A percentile compares a stretch with the other conserved stretches of the same genome.
phyloP scores from a whole-genome alignment of 2,113 vertebrate genomes.

The Mastomys coucha region DNA sequence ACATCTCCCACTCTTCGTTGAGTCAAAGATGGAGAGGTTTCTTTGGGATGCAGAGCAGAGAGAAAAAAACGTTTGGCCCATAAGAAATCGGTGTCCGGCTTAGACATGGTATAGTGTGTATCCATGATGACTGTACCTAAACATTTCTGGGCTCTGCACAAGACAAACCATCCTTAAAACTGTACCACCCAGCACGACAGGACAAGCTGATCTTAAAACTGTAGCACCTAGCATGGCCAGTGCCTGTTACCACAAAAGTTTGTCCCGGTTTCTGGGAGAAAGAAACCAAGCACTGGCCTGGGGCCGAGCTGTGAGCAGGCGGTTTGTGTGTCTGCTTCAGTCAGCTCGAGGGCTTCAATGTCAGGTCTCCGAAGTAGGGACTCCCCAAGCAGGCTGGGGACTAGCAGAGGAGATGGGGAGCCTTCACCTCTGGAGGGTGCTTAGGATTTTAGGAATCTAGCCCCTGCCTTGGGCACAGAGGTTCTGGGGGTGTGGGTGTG shows the following conservation, averaged over 20 bases:
- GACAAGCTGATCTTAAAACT: too few species aligned
- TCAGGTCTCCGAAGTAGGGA: accelerated
- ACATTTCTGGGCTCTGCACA: neutral
- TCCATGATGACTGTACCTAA: neutral
- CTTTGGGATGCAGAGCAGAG: neutral
- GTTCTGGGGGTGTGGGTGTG: neutral
- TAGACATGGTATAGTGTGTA: accelerated
- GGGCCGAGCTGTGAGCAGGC: neutral
- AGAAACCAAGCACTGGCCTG: accelerated
- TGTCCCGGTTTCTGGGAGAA: neutral
- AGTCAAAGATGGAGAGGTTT: neutral
- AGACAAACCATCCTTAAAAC: too few species aligned
- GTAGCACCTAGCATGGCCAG: neutral
- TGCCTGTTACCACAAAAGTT: neutral
- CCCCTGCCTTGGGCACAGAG: too few species aligned
- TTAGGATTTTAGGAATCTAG: neutral
- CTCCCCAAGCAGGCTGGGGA: accelerated
- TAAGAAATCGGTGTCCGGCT: neutral
- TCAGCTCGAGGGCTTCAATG: neutral
- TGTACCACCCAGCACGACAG: too few species aligned
- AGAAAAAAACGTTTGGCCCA: neutral
- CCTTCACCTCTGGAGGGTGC: neutral
- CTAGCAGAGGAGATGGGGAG: accelerated
- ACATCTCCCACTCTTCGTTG: neutral
- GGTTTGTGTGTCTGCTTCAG: too few species aligned